Conservation (phyloP, 2,888 invertebrate genomes). For the Ariolimax columbianus region DNA sequence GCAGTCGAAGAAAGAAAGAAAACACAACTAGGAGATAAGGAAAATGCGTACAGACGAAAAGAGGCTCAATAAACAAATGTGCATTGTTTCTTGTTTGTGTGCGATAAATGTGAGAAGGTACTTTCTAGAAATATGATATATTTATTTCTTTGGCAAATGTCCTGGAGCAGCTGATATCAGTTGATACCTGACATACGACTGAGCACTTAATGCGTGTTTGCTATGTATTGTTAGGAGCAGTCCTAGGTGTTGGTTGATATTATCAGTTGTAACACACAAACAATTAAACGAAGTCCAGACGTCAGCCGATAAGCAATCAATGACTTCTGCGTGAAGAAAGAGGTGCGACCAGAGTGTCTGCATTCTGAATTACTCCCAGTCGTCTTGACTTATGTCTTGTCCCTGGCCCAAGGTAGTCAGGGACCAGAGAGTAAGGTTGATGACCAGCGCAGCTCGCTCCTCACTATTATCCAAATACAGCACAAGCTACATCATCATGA, state of each 20-base stretch:
- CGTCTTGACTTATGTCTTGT: too few species aligned
- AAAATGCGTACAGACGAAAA: background rate
- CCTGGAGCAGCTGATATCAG: background rate
- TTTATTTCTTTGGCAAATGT: background rate
- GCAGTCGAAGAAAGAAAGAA: background rate
- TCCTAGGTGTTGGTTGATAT: background rate
- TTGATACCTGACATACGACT: background rate
- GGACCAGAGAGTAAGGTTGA: too few species aligned
- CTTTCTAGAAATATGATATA: background rate
- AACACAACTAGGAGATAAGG: background rate
- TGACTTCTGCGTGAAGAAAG: too few species aligned
- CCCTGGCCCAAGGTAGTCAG: too few species aligned
- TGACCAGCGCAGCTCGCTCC: too few species aligned
- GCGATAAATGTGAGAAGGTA: background rate
- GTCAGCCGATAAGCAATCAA: too few species aligned
- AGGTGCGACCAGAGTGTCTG: too few species aligned
- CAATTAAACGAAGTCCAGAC: too few species aligned
- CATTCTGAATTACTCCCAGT: too few species aligned
- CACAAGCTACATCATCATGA: too few species aligned
- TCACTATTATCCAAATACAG: too few species aligned
- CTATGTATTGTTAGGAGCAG: background rate
- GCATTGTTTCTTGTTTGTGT: background rate
- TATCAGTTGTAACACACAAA: background rate
- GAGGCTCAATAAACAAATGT: slow-evolving; percentile 1
- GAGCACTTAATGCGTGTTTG: too few species aligned